Evolutionary conservation across 23 tunicate genomes (phyloP).

Genomic region (Ciona savignyi): DNA sequence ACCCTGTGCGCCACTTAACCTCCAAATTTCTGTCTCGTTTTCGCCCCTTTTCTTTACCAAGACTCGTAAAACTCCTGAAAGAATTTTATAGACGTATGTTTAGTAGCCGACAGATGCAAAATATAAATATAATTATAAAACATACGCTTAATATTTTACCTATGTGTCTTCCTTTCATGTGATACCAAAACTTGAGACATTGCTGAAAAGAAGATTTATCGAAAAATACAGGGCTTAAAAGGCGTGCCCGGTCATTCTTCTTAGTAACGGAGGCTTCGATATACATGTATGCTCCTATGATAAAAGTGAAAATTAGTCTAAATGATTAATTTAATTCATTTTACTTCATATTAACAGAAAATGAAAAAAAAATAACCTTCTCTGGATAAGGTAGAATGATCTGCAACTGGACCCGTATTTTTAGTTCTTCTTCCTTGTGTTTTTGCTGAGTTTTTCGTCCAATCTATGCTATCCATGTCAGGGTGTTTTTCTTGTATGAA

Average conservation of each 20-base stretch:
- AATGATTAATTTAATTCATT: too few relatives aligned
- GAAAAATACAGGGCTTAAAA: conserved; percentile 41
- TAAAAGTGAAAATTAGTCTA: too few relatives aligned
- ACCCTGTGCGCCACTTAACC: conserved; percentile 36
- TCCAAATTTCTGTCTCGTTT: conserved; percentile 46
- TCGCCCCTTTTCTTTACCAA: conserved; percentile 1
- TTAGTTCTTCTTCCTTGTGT: conserved; percentile 29
- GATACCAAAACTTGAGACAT: conserved; percentile 71
- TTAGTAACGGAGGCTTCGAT: conserved; percentile 54
- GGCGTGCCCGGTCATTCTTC: conserved; percentile 50
- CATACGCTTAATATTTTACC: too few relatives aligned
- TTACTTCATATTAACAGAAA: too few relatives aligned
- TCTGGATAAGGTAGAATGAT: conserved; percentile 11
- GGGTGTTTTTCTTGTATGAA: conserved; percentile 20
- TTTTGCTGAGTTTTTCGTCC: conserved; percentile 35
- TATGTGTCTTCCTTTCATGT: conserved; percentile 77
- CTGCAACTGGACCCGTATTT: conserved; percentile 54
- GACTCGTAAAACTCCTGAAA: conserved; percentile 46
- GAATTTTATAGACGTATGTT: too few relatives aligned
- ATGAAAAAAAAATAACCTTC: too few relatives aligned
- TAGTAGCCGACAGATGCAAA: too few relatives aligned
- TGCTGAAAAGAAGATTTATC: conserved; percentile 9
- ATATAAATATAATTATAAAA: background rate
- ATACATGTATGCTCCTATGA: conserved; percentile 71
- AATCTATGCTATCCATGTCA: conserved; percentile 16